Evolutionary conservation across 2,797 vertebrate genomes (phyloP).

Genomic region (Leontocebus nigricollis): DNA sequence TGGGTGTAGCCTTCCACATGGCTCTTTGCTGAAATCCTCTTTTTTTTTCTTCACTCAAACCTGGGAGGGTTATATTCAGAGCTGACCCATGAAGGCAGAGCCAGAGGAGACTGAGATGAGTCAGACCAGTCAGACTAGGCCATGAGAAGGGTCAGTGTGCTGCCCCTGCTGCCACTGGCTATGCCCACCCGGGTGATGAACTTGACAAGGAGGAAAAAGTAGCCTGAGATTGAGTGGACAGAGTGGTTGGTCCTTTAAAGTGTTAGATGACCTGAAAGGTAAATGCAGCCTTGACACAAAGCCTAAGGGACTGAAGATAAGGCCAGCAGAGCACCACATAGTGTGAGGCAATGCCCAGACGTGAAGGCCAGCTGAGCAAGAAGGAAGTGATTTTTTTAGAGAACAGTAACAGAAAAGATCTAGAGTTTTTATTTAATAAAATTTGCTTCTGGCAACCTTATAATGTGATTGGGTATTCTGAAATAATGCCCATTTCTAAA

Average conservation of each 20-base stretch:
- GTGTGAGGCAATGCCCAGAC: neutral
- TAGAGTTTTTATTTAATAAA: neutral
- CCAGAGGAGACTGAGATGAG: neutral
- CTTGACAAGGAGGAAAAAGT: neutral
- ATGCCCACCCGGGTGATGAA: neutral
- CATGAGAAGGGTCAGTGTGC: neutral
- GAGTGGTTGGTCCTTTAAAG: neutral
- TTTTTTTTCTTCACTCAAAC: neutral
- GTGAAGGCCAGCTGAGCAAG: neutral
- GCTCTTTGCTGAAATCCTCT: neutral
- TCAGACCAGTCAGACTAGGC: neutral
- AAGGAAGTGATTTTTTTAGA: slow-evolving; percentile 4
- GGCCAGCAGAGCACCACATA: neutral
- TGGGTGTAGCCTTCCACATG: neutral
- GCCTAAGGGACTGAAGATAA: neutral
- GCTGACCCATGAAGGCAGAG: neutral
- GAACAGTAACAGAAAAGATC: neutral
- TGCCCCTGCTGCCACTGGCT: neutral
- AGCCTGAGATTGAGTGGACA: neutral
- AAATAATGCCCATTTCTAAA: slow-evolving; percentile 5
- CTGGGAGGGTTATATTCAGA: neutral
- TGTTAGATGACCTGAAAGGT: neutral
- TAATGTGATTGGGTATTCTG: neutral
- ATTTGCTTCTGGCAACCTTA: neutral
- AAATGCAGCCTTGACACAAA: neutral